A percentile compares a stretch with the other conserved stretches of the same genome.
These are phyloP conservation scores for Clarias fuscus DNA, from an alignment of 2,797 vertebrate genomes.

Conservation along the genomic window DNA sequence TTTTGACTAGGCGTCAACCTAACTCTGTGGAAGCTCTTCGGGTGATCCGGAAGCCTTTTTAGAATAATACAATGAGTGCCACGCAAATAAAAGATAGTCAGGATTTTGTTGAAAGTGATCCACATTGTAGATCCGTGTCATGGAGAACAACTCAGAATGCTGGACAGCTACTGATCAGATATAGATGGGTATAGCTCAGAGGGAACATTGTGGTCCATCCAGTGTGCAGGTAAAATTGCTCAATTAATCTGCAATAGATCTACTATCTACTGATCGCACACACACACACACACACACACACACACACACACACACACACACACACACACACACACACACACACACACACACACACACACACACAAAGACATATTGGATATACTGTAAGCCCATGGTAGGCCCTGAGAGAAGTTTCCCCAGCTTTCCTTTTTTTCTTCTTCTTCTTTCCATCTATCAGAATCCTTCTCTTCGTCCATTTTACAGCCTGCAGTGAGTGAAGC, in stretches of 20 bases:
- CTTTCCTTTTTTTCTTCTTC: neutral
- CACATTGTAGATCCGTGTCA: too few relatives aligned
- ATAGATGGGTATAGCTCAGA: neutral
- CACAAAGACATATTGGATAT: neutral
- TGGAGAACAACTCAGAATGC: too few relatives aligned
- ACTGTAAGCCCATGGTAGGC: neutral
- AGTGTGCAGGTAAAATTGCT: neutral
- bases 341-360: neutral
- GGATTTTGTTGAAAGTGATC: too few relatives aligned
- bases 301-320: too few relatives aligned
- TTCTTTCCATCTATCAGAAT: conserved; percentile 1
- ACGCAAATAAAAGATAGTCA: too few relatives aligned
- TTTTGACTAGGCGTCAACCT: too few relatives aligned
- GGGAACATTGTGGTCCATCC: neutral
- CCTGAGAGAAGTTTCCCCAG: neutral
- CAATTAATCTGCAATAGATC: neutral
- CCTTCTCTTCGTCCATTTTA: neutral
- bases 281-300: too few relatives aligned
- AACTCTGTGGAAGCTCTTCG: too few relatives aligned
- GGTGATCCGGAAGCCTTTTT: too few relatives aligned
- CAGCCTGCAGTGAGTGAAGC: neutral
- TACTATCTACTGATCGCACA: too few relatives aligned
- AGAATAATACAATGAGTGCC: too few relatives aligned
- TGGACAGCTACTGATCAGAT: too few relatives aligned
- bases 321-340: neutral